phyloP scores from a whole-genome alignment of 1,140 invertebrate species.

The Eueides isabella region DNA sequence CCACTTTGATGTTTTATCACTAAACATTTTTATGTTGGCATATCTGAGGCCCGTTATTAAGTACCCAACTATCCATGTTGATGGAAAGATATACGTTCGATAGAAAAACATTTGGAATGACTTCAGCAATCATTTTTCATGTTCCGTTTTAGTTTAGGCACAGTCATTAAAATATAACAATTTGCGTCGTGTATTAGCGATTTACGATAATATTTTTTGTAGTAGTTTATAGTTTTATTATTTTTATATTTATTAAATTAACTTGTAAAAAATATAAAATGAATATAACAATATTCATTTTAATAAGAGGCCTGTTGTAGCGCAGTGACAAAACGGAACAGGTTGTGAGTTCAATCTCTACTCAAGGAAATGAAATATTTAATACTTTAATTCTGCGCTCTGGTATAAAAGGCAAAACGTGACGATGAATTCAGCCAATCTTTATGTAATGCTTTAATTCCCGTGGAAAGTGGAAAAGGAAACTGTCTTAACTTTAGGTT shows the following conservation, averaged over 20 bases:
- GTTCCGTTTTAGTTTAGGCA: conserved; percentile 42
- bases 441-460: too few species aligned
- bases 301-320: too few species aligned
- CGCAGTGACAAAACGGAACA: too few species aligned
- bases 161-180: conserved; percentile 36
- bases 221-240: background rate
- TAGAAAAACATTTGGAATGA: conserved; percentile 57
- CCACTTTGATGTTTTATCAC: conserved; percentile 76
- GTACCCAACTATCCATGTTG: conserved; percentile 61
- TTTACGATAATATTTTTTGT: background rate
- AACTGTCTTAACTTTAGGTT: too few species aligned
- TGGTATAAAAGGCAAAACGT: too few species aligned
- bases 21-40: conserved; percentile 73
- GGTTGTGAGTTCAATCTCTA: too few species aligned
- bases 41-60: conserved; percentile 64
- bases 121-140: conserved; percentile 51
- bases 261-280: too few species aligned
- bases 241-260: background rate
- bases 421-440: too few species aligned
- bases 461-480: too few species aligned
- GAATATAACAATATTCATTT: too few species aligned
- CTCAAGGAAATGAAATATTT: too few species aligned
- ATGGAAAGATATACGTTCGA: conserved; percentile 62
- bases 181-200: background rate
- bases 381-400: too few species aligned